phyloP scores from a whole-genome alignment of 2,113 vertebrate genomes.

The Chunga burmeisteri region DNA sequence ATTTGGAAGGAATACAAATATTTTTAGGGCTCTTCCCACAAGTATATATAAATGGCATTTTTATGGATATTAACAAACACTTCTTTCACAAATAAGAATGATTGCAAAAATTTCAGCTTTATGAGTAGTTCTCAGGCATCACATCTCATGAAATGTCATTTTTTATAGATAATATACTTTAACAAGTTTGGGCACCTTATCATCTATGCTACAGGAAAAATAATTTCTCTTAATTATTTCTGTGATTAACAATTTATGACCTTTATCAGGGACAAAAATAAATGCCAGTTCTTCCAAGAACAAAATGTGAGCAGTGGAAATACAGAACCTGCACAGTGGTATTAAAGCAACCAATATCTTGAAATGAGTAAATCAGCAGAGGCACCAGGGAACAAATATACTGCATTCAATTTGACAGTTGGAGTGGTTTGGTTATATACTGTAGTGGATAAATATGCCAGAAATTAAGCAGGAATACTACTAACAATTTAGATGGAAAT shows the following conservation, averaged over 20 bases:
- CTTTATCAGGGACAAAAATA: neutral
- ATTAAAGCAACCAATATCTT: neutral
- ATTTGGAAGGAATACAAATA: neutral
- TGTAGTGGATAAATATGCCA: neutral
- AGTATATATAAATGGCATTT: neutral
- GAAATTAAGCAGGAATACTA: neutral
- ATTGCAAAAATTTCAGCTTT: neutral
- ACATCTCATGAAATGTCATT: neutral
- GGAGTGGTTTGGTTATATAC: neutral
- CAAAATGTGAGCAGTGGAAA: neutral
- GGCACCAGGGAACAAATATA: neutral
- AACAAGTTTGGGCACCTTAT: neutral
- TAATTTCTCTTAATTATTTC: slow-evolving; percentile 28
- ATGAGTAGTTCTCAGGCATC: neutral
- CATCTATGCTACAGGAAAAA: neutral
- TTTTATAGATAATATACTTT: neutral
- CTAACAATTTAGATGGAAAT: neutral
- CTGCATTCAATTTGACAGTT: neutral
- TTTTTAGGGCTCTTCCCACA: neutral
- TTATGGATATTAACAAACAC: neutral
- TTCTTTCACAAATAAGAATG: neutral
- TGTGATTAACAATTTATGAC: neutral
- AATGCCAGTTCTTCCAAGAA: neutral
- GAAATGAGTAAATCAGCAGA: neutral
- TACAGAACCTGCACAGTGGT: neutral